phyloP scores from a whole-genome alignment of 2,888 invertebrate species.

The Clusia tigrina region DNA sequence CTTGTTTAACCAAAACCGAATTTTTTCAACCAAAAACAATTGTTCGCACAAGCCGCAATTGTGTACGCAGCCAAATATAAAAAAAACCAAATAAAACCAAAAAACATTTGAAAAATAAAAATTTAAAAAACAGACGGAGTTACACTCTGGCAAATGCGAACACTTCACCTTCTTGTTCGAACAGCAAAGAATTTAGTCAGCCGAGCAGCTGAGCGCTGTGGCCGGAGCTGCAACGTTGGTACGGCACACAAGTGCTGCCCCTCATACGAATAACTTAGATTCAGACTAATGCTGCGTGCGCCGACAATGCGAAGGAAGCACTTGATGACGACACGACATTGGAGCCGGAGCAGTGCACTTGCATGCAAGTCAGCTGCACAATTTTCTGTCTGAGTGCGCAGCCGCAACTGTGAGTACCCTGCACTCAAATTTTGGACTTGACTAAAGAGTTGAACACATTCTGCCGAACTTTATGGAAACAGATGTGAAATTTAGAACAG shows the following conservation, averaged over 20 bases:
- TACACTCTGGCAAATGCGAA: not conserved
- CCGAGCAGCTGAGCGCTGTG: not conserved
- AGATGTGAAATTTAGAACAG: no score
- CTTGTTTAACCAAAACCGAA: conserved; percentile 45
- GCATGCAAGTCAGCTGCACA: conserved; percentile 32
- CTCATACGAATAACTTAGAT: conserved; percentile 3
- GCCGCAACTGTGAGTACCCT: conserved; percentile 26
- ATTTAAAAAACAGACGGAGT: no score
- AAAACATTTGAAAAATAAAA: conserved; percentile 1
- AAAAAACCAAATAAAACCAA: no score
- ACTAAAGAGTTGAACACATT: no score
- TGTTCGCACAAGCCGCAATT: conserved; percentile 47
- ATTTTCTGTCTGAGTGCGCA: conserved; percentile 4
- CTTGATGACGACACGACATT: not conserved
- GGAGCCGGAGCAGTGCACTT: conserved; percentile 21
- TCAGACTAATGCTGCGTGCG: not conserved
- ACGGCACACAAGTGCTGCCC: not conserved
- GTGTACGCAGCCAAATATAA: conserved; percentile 41
- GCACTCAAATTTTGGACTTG: no score
- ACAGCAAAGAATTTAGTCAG: conserved; percentile 7
- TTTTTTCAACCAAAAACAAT: conserved; percentile 41
- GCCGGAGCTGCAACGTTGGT: not conserved
- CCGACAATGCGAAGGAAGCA: not conserved
- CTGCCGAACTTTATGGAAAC: no score
- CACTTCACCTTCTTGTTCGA: conserved; percentile 12